phyloP scores from a whole-genome alignment of 1,140 invertebrate species.

The Macrosteles quadrilineatus region DNA sequence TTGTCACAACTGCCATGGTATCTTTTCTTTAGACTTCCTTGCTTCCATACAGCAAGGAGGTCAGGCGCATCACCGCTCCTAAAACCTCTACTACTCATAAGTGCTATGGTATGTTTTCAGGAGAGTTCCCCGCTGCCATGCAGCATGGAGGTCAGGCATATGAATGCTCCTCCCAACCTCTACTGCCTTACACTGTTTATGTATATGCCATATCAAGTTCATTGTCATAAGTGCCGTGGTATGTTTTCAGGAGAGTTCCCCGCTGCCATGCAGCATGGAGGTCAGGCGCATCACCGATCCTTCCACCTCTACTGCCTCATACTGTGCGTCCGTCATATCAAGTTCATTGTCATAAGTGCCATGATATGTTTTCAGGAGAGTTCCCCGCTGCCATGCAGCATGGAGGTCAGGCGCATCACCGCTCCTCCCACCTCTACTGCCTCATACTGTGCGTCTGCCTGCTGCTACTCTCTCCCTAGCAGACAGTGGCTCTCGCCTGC shows the following conservation, averaged over 20 bases:
- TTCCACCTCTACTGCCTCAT: constrained; percentile 69
- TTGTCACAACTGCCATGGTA: too few relatives aligned
- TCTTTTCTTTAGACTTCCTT: too few relatives aligned
- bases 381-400: constrained; percentile 89
- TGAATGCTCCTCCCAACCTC: constrained; percentile 62
- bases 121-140: constrained; percentile 89
- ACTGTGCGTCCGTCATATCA: constrained; percentile 59
- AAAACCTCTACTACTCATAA: constrained; percentile 68
- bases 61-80: constrained; percentile 67
- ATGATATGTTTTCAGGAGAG: constrained; percentile 69
- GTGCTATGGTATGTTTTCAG: constrained; percentile 65
- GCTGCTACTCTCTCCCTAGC: constrained; percentile 41
- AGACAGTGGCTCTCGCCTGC: not conserved
- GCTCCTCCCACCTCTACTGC: constrained; percentile 64
- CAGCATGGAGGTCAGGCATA: constrained; percentile 79
- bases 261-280: constrained; percentile 86
- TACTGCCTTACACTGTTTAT: constrained; percentile 70
- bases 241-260: constrained; percentile 80
- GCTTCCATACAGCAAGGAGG: constrained; percentile 88
- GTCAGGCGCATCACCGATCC: constrained; percentile 68
- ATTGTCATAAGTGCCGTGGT: too few relatives aligned
- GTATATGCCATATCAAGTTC: too few relatives aligned
- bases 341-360: too few relatives aligned
- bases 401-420: constrained; percentile 73
- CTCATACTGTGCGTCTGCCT: constrained; percentile 66